phyloP scores from a whole-genome alignment of 2,113 vertebrate species.

The Lamprotornis superbus region DNA sequence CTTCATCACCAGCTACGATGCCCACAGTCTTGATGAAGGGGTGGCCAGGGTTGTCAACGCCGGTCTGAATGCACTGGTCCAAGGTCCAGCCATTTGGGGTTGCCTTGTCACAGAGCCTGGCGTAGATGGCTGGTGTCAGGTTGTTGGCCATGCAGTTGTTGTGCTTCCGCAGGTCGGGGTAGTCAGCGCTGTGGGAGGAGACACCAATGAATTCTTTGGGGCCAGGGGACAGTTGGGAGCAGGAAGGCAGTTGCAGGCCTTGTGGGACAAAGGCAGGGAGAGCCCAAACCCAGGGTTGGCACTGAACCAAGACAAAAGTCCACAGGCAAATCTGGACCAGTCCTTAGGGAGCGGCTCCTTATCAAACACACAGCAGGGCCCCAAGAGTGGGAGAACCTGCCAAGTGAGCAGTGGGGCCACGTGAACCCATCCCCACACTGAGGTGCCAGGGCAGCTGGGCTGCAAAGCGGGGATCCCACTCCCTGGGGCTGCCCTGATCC shows the following conservation, averaged over 20 bases:
- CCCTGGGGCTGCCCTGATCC: neutral
- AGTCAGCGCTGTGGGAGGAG: slow-evolving; percentile 84
- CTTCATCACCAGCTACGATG: slow-evolving; percentile 95
- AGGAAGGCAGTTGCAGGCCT: neutral
- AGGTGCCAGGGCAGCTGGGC: neutral
- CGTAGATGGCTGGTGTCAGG: slow-evolving; percentile 90
- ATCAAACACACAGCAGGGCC: neutral
- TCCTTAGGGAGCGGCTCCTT: neutral
- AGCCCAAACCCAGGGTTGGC: neutral
- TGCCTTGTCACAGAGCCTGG: slow-evolving; percentile 86
- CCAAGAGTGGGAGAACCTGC: neutral
- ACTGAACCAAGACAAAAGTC: neutral
- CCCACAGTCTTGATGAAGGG: slow-evolving; percentile 94
- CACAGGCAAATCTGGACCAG: neutral
- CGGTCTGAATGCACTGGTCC: slow-evolving; percentile 97
- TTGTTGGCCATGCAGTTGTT: slow-evolving; percentile 98
- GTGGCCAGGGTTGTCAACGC: slow-evolving; percentile 96
- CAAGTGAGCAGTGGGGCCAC: fast-evolving
- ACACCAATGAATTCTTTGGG: neutral
- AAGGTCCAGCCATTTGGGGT: slow-evolving; percentile 92
- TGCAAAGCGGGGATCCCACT: fast-evolving
- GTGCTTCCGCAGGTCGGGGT: slow-evolving; percentile 95
- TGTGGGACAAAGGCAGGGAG: neutral
- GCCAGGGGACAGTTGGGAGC: neutral
- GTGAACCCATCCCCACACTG: neutral